Conservation (phyloP, 1,140 invertebrate genomes). For the Dreissena polymorpha region DNA sequence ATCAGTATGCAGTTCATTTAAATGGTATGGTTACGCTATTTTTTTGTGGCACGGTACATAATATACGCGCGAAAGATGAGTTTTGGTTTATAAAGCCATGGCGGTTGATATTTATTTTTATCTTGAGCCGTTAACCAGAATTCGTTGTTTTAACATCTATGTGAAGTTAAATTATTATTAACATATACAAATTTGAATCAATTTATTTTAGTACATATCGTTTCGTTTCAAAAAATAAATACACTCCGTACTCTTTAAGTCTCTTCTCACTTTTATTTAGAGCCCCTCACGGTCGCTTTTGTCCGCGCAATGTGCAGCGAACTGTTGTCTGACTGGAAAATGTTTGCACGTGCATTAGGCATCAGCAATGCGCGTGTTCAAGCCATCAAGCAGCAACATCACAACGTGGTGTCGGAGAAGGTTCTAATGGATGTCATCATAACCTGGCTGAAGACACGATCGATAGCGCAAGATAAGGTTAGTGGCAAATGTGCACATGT, state of each 20-base stretch:
- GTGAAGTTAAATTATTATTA: too few relatives aligned
- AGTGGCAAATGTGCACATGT: not conserved
- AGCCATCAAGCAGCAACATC: slow-evolving; percentile 35
- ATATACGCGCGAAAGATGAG: too few relatives aligned
- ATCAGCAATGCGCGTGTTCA: slow-evolving; percentile 41
- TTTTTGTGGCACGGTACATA: too few relatives aligned
- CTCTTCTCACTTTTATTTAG: not conserved
- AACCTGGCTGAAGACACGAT: slow-evolving; percentile 40
- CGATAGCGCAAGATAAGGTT: slow-evolving; percentile 46
- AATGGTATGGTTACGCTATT: too few relatives aligned
- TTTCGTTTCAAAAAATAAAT: too few relatives aligned
- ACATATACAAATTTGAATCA: too few relatives aligned
- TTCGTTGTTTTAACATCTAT: too few relatives aligned
- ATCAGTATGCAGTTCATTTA: too few relatives aligned
- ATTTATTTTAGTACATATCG: too few relatives aligned
- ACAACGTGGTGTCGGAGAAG: slow-evolving; percentile 28
- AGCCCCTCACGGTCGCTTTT: slow-evolving; percentile 35
- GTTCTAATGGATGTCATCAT: slow-evolving; percentile 40
- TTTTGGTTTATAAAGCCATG: too few relatives aligned
- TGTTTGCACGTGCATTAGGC: slow-evolving; percentile 26
- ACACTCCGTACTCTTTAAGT: not conserved
- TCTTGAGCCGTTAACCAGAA: too few relatives aligned
- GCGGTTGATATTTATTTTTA: too few relatives aligned
- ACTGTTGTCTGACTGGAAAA: slow-evolving; percentile 20
- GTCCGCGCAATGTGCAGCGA: slow-evolving; percentile 16